Base-by-base conservation (phyloP, 1,140 invertebrate genomes). In the Apis florea region DNA sequence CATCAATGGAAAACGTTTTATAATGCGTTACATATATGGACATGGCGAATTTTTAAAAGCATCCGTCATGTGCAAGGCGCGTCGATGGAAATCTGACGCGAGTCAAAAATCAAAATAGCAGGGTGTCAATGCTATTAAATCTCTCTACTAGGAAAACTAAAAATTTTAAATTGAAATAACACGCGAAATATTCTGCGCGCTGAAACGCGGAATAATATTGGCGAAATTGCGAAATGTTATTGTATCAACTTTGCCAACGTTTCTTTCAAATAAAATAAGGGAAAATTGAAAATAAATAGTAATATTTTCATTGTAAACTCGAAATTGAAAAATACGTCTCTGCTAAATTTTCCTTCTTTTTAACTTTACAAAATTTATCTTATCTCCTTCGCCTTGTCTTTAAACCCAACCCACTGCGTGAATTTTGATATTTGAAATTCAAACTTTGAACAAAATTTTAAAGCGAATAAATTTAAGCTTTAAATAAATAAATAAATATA, bases 11-110 rank as follows among this genome's bases (percentile, higher is more conserved):
- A 79, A 79, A 79, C 56, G 56, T 71, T 40, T 79, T 61, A 61
- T 79, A 79, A 79, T 79, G 47, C 12, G 68, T 79, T 79, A 79
- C 76, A 71, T 71, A 71, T 71, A 79, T 47, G 17, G 21, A 26
- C 26, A 40, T 56, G 56, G 9, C 9, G 67, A 79, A 79, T 79
- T 61, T 61, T 26, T 79, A 40, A 72, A 79, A 72, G 68, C 68
- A 79, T 71, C 68, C 68, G 49, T 79, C 77, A 72, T 40, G 77
- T 72, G 68, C 77, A 79, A 63, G 56, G 54, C 11, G 49, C 51
- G 75, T 56, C 58, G 75, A 69, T 77, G 64, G 75, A 58, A 68
- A 77, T 69, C 74, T 77, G 64, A 58, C 63, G 75, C 19, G 69
- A 63, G 10, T 49, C 47, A 59, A 79, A 79, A 79, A 79, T 58